These are phyloP conservation scores for Limosa lapponica DNA, from an alignment of 2,797 vertebrate species.

Conservation along the genomic window DNA sequence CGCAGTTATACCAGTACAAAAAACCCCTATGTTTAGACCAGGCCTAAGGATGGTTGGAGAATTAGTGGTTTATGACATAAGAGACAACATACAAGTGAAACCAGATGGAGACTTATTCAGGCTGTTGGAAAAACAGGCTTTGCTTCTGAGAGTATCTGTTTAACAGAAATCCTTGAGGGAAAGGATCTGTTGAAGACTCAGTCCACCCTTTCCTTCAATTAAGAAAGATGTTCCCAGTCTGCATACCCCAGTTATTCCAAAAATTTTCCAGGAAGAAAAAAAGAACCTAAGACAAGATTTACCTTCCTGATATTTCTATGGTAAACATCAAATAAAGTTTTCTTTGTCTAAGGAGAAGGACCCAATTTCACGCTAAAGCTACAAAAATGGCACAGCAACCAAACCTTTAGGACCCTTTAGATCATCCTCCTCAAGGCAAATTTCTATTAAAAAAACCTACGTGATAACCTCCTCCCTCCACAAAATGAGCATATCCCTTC, in stretches of 20 bases:
- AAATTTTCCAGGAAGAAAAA: not conserved
- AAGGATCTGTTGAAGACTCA: constrained; percentile 54
- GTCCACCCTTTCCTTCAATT: constrained; percentile 50
- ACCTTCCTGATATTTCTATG: not conserved
- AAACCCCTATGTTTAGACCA: constrained; percentile 53
- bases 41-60: constrained; percentile 67
- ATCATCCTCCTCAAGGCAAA: not conserved
- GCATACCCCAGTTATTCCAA: not conserved
- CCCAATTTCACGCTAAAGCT: not conserved
- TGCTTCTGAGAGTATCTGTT: constrained; percentile 64
- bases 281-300: not conserved
- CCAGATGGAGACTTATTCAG: constrained; percentile 70
- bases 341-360: not conserved
- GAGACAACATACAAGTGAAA: constrained; percentile 70
- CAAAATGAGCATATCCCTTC: not conserved
- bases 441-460: not conserved
- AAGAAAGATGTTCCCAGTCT: constrained; percentile 45
- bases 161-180: constrained; percentile 67
- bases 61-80: constrained; percentile 76
- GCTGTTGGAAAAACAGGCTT: constrained; percentile 66
- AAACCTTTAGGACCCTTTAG: not conserved
- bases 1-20: constrained; percentile 40
- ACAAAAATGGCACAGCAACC: not conserved
- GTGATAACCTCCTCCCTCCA: not conserved
- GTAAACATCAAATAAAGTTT: not conserved